These are phyloP conservation scores for Lymantria monacha DNA, from an alignment of 2,888 invertebrate genomes.

Conservation along the genomic window DNA sequence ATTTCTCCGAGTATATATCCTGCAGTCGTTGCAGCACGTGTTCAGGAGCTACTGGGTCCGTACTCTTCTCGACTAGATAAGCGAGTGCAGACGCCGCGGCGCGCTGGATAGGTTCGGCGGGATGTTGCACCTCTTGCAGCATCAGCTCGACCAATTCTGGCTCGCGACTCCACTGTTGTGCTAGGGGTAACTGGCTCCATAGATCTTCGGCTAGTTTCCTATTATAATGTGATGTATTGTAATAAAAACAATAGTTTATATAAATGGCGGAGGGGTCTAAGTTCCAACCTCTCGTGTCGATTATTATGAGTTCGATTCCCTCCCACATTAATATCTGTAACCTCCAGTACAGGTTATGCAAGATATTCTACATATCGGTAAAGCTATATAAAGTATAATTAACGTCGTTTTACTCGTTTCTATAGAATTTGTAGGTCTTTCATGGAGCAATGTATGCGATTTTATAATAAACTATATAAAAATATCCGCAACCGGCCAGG, in stretches of 20 bases:
- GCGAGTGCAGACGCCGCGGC: constrained; percentile 92
- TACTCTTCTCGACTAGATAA: constrained; percentile 80
- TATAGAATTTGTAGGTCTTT: no score
- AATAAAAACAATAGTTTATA: neutral
- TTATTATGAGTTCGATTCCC: no score
- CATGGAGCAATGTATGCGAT: no score
- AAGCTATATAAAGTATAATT: no score
- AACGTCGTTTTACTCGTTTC: no score
- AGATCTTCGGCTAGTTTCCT: constrained; percentile 69
- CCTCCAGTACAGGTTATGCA: no score
- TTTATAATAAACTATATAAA: no score
- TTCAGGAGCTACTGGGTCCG: constrained; percentile 40
- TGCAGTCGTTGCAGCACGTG: constrained; percentile 85
- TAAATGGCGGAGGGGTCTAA: neutral
- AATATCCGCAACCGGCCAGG: no score
- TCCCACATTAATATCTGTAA: no score
- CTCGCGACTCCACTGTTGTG: constrained; percentile 46
- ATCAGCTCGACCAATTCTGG: constrained; percentile 79
- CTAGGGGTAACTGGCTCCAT: constrained; percentile 57
- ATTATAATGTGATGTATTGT: neutral
- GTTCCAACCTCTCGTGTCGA: no score
- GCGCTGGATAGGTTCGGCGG: constrained; percentile 90
- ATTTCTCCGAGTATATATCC: constrained; percentile 87
- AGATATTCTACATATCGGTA: no score
- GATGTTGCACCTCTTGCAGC: constrained; percentile 88